Percentiles rank a stretch among this genome's conserved stretches.
phyloP scores from a whole-genome alignment of 2,888 invertebrate genomes.

The Drosophila infuscata region DNA sequence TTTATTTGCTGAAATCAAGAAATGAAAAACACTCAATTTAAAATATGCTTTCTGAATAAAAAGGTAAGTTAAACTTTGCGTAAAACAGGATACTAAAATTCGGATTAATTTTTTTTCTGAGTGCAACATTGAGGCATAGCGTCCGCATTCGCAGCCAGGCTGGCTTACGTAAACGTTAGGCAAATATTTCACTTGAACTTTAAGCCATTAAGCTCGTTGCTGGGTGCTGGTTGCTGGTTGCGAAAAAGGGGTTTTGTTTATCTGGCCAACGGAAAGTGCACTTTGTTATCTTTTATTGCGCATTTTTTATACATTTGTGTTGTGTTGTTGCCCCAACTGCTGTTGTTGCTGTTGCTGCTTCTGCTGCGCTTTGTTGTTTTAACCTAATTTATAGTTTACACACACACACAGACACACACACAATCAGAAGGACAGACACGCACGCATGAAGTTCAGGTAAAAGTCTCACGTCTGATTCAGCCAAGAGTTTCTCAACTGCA shows the following conservation, averaged over 20 bases:
- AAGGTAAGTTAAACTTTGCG: neutral
- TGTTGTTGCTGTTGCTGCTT: constrained; percentile 45
- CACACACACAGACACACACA: constrained; percentile 29
- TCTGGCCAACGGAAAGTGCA: constrained; percentile 78
- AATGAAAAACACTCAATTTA: neutral
- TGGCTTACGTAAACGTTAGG: constrained; percentile 57
- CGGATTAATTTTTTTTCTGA: neutral
- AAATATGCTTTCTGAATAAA: neutral
- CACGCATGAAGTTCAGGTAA: constrained; percentile 42
- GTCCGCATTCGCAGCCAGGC: constrained; percentile 6
- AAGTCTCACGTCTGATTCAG: constrained; percentile 62
- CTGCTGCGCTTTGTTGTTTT: constrained; percentile 62
- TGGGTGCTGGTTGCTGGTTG: constrained; percentile 14
- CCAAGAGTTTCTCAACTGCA: constrained; percentile 67
- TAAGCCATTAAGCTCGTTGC: constrained; percentile 67
- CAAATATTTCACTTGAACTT: constrained; percentile 76
- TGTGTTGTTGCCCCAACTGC: constrained; percentile 30
- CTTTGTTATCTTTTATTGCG: constrained; percentile 82
- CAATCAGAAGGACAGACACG: constrained; percentile 28
- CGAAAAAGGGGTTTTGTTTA: constrained; percentile 49
- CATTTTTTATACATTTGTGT: constrained; percentile 65
- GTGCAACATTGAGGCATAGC: neutral
- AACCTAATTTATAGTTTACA: constrained; percentile 79
- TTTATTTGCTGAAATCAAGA: neutral
- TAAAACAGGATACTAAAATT: neutral